Base-by-base conservation (phyloP, 2,113 vertebrate genomes). In the Melanotaenia duboulayi region DNA sequence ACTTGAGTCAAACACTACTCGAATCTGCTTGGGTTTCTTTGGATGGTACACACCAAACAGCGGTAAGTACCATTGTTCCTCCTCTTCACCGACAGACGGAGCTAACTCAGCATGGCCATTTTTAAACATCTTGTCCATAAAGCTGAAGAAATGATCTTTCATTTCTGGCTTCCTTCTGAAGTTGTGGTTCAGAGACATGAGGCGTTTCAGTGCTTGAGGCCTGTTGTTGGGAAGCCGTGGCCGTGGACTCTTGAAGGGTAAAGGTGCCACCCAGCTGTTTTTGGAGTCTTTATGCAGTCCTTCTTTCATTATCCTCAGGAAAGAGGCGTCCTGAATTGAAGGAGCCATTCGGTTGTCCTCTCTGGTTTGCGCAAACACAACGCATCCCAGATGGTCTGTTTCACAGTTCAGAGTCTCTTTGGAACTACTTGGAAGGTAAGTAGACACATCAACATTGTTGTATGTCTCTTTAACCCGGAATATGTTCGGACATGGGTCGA, bases 381-480 rank as follows among this genome's bases (percentile, higher is more conserved):
- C 16, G 3, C 12, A 7, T 28, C 52, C 52, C 16, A 55, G 1
- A 0, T 14, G 12, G 6, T 28, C 23, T 4, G 13, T 12, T 13
- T 13, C 4, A 5, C 60, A 48, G 4, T 25, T 12, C 8, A 7
- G 37, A 6, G 5, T 48, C 44, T 48, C 44, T 16, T 39, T 6
- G 6, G 2, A 39, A 39, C 37, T 4, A 9, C 1, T 11, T 39
- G 37, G 37, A 39, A 11, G 37, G 37, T 39, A 39, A 39, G 8
- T 39, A 11, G 37, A 6, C 9, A 11, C 8, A 6, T 3, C 3
- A 6, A 28, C 6, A 6, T 11, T 23, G 17, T 5, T 4, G 4
- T 44, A 40, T 61, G 2, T 40, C 14, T 81, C 65, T 0, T 80
- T 83, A 0, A 80, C 46, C 22, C 16, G 2, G 9, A 74, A 74